phyloP scores from a whole-genome alignment of 2,888 invertebrate genomes.

The Lasioglossum calceatum region DNA sequence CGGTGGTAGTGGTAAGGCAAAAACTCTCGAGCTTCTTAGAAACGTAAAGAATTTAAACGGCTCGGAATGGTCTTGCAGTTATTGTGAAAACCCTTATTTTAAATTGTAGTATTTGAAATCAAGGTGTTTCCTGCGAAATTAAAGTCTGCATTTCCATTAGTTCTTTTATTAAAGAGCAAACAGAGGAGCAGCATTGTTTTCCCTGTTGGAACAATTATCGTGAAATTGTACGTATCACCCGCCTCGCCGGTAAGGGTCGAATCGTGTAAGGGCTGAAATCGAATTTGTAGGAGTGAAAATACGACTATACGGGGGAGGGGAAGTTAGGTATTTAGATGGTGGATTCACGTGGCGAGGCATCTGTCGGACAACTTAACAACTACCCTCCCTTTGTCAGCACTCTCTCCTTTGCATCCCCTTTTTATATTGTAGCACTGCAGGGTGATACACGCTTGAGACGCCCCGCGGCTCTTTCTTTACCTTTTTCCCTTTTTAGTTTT shows the following conservation, averaged over 20 bases:
- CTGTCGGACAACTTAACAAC: constrained; percentile 83
- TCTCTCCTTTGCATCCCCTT: constrained; percentile 42
- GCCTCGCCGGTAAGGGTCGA: neutral
- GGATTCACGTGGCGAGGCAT: constrained; percentile 83
- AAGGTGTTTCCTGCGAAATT: too few relatives aligned
- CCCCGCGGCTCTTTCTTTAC: constrained; percentile 73
- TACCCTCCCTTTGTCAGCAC: constrained; percentile 70
- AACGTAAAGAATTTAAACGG: too few relatives aligned
- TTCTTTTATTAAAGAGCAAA: too few relatives aligned
- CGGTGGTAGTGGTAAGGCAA: too few relatives aligned
- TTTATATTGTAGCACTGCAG: constrained; percentile 73
- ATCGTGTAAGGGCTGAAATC: constrained; percentile 56
- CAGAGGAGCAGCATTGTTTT: neutral
- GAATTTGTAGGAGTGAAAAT: constrained; percentile 69
- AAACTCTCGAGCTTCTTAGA: too few relatives aligned
- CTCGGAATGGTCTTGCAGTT: too few relatives aligned
- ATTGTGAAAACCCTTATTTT: too few relatives aligned
- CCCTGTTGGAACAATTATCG: neutral
- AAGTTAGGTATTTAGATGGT: constrained; percentile 77
- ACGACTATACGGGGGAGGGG: constrained; percentile 55
- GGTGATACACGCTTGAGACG: constrained; percentile 75
- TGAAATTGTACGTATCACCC: constrained; percentile 14
- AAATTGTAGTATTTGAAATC: too few relatives aligned
- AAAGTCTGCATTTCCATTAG: too few relatives aligned
- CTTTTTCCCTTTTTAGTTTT: constrained; percentile 43